Conservation (phyloP, 2,797 vertebrate genomes). For the Tapirus indicus region DNA sequence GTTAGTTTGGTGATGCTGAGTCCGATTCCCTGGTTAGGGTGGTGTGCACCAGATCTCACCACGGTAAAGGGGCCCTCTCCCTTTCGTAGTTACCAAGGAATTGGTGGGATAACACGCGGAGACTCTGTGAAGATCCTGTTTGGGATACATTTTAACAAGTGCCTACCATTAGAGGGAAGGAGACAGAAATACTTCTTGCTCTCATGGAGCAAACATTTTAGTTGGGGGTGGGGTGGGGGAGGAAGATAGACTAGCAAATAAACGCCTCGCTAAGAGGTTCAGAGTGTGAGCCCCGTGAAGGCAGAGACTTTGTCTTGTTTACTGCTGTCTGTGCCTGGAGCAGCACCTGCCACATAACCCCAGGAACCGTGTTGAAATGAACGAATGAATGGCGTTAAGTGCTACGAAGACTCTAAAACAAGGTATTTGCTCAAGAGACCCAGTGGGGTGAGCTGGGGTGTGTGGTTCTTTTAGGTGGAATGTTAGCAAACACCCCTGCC, state of each 20-base stretch:
- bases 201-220: not conserved
- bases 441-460: not conserved
- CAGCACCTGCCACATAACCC: not conserved
- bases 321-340: not conserved
- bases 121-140: not conserved
- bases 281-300: not conserved
- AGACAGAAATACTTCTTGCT: not conserved
- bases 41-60: not conserved
- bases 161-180: not conserved
- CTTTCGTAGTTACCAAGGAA: not conserved
- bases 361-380: not conserved
- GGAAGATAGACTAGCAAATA: not conserved
- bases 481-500: not conserved
- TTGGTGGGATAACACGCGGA: not conserved
- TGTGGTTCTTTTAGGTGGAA: not conserved
- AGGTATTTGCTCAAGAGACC: not conserved
- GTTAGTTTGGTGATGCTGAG: not conserved
- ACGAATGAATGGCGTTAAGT: not conserved
- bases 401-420: not conserved
- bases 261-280: not conserved
- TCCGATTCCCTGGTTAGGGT: not conserved
- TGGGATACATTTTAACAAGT: slow-evolving; percentile 9
- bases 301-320: not conserved
- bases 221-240: not conserved
- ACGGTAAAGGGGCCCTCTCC: not conserved